Conservation (phyloP, 2,113 vertebrate species). For the Carollia perspicillata region DNA sequence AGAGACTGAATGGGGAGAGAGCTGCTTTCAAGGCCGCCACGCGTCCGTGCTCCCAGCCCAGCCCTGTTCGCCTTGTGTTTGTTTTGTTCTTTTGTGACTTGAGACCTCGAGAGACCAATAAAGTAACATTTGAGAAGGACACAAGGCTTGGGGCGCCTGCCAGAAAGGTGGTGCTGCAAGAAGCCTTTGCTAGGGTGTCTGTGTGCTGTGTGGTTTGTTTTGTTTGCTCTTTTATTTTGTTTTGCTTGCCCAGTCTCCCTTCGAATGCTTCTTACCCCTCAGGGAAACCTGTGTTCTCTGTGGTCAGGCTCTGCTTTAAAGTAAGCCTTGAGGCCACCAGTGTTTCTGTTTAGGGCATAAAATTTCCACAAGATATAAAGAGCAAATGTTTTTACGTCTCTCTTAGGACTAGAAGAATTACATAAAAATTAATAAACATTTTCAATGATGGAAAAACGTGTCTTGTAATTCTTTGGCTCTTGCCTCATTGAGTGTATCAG, state of each 20-base stretch:
- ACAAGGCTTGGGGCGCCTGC: slow-evolving; percentile 56
- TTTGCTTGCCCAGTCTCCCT: slow-evolving; percentile 75
- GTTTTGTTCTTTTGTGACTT: slow-evolving; percentile 78
- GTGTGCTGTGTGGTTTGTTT: slow-evolving; percentile 79
- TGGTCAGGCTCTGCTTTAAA: slow-evolving; percentile 77
- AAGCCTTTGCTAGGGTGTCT: slow-evolving; percentile 79
- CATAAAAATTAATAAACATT: slow-evolving; percentile 83
- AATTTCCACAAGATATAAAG: slow-evolving; percentile 76
- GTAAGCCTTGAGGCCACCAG: slow-evolving; percentile 70
- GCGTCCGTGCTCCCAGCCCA: slow-evolving; percentile 74
- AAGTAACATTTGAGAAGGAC: slow-evolving; percentile 70
- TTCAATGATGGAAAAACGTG: slow-evolving; percentile 84
- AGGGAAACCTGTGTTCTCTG: slow-evolving; percentile 66
- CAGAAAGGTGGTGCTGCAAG: slow-evolving; percentile 35
- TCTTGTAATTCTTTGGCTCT: slow-evolving; percentile 88
- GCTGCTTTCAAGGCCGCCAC: slow-evolving; percentile 74
- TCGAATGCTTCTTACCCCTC: slow-evolving; percentile 30
- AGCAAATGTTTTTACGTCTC: slow-evolving; percentile 78
- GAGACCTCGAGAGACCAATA: slow-evolving; percentile 80
- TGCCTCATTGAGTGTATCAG: slow-evolving; percentile 71
- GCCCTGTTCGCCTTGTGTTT: slow-evolving; percentile 77
- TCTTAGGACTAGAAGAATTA: slow-evolving; percentile 80
- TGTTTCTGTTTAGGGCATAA: slow-evolving; percentile 73
- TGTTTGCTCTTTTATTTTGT: slow-evolving; percentile 69
- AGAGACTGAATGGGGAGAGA: slow-evolving; percentile 74